Percentiles rank a stretch among this genome's conserved stretches.
These are phyloP conservation scores for Bombylius major DNA, from an alignment of 2,888 invertebrate genomes.

Conservation along the genomic window DNA sequence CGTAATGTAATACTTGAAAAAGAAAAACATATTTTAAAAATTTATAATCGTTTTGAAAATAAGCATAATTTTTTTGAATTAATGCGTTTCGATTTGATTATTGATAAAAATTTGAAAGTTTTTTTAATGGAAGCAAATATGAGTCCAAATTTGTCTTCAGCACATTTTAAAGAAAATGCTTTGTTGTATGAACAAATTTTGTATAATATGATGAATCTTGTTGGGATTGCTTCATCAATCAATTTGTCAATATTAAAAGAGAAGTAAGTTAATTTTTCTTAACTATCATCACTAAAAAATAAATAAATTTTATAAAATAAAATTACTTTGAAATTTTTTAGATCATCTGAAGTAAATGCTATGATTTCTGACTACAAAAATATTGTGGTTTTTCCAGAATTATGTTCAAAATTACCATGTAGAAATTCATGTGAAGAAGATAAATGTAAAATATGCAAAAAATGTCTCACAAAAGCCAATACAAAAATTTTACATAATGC, in stretches of 20 bases:
- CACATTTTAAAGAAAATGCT: slow-evolving; percentile 80
- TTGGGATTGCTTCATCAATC: slow-evolving; percentile 53
- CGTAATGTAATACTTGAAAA: slow-evolving; percentile 54
- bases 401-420: slow-evolving; percentile 46
- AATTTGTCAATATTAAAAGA: slow-evolving; percentile 31
- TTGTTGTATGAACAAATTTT: slow-evolving; percentile 86
- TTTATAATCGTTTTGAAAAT: slow-evolving; percentile 39
- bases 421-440: slow-evolving; percentile 49
- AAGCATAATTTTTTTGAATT: slow-evolving; percentile 79
- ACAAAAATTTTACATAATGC: slow-evolving; percentile 49
- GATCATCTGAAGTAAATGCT: slow-evolving; percentile 34
- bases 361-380: slow-evolving; percentile 70
- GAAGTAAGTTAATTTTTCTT: slow-evolving; percentile 27
- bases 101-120: slow-evolving; percentile 77
- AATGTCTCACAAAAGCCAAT: slow-evolving; percentile 54
- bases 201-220: slow-evolving; percentile 66
- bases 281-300: background rate
- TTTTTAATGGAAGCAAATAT: slow-evolving; percentile 93
- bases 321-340: background rate
- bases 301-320: background rate
- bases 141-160: slow-evolving; percentile 93
- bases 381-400: slow-evolving; percentile 57
- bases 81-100: slow-evolving; percentile 85
- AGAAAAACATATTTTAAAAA: slow-evolving; percentile 53
- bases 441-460: slow-evolving; percentile 65